Conservation (phyloP, 2,113 vertebrate genomes). For the Centropus unirufus region DNA sequence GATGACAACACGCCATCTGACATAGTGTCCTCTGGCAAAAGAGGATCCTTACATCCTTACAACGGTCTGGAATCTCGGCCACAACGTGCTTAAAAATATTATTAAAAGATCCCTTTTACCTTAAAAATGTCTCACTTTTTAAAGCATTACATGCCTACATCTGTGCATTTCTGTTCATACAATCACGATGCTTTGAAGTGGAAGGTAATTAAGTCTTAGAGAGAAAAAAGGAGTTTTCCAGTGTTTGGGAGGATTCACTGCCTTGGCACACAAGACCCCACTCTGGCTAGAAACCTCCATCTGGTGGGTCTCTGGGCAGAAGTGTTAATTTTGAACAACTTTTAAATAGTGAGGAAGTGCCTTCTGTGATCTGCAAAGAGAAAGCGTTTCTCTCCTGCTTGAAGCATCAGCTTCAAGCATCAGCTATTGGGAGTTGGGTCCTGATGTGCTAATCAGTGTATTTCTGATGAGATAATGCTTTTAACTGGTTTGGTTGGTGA, state of each 20-base stretch:
- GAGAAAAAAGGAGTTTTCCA: not conserved
- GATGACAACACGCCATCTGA: not conserved
- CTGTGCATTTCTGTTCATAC: accelerated
- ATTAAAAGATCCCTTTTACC: not conserved
- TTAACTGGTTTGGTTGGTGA: not conserved
- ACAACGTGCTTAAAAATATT: accelerated
- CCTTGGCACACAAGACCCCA: not conserved
- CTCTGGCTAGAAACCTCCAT: not conserved
- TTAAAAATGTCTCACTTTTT: not conserved
- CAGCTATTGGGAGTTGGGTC: not conserved
- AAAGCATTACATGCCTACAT: not conserved
- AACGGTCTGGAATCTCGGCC: not conserved
- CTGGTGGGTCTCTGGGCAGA: not conserved
- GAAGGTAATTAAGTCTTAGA: not conserved
- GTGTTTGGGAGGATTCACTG: not conserved
- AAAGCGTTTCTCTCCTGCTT: not conserved
- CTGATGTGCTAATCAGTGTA: accelerated
- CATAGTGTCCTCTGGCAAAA: not conserved
- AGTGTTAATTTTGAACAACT: not conserved
- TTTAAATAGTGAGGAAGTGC: accelerated
- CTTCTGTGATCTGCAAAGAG: not conserved
- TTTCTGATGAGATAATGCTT: not conserved
- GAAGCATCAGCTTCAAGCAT: not conserved
- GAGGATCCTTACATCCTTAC: accelerated
- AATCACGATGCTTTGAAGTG: not conserved